Conservation (phyloP, 2,888 invertebrate genomes). For the Mamestra brassicae region DNA sequence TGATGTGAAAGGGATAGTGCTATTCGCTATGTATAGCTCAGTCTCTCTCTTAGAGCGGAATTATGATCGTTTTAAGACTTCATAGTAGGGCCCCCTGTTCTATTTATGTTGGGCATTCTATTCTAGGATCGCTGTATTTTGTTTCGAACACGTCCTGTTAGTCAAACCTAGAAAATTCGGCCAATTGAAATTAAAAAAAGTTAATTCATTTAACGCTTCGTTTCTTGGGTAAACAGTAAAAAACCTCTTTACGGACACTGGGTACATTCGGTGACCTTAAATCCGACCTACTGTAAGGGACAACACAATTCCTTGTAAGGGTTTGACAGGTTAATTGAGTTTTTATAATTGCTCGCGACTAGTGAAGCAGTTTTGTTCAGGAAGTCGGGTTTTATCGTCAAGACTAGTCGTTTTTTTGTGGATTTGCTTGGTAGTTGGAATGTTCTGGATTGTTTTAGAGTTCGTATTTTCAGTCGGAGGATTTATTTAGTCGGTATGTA, state of each 20-base stretch:
- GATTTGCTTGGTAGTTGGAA: background rate
- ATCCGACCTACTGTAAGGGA: conserved; percentile 34
- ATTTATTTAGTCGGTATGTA: background rate
- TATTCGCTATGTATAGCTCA: too few species aligned
- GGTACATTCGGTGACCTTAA: conserved; percentile 56
- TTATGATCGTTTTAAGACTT: too few species aligned
- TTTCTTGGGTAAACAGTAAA: conserved; percentile 46
- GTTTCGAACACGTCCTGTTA: too few species aligned
- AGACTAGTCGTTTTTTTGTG: conserved; percentile 4
- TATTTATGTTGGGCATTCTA: too few species aligned
- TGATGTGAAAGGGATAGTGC: too few species aligned
- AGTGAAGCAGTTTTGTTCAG: conserved; percentile 24
- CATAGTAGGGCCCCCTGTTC: too few species aligned
- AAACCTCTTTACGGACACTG: conserved; percentile 37
- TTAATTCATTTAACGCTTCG: conserved; percentile 45
- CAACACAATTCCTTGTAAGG: conserved; percentile 24
- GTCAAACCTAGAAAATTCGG: background rate
- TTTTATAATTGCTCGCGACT: conserved; percentile 27
- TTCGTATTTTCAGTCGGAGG: background rate
- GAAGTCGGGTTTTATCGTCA: conserved; percentile 34
- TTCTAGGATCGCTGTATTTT: too few species aligned
- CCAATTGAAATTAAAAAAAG: conserved; percentile 9
- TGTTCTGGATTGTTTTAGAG: conserved; percentile 3
- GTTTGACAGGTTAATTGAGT: conserved; percentile 15
- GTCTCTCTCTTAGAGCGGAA: too few species aligned